Base-by-base conservation (phyloP, 2,113 vertebrate genomes). In the Chaenogobius annularis region DNA sequence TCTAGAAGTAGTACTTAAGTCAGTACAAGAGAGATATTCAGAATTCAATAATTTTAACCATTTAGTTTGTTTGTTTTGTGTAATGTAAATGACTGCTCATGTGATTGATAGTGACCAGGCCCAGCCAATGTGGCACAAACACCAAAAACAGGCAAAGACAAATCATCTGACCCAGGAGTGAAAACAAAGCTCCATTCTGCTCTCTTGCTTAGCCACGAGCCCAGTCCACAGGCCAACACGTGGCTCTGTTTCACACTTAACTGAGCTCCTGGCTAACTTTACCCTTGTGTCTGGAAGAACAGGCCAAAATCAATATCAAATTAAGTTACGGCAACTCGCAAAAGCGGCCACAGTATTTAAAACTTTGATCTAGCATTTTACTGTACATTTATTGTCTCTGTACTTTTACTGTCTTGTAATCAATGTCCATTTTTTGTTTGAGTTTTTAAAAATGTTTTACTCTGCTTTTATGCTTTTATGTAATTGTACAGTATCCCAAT, bases 161-260 rank as follows among this genome's bases (percentile, higher is more conserved):
- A 91, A 91, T 89, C 89, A 89, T 87, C 83, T 85, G 89, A 89
- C 80, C 62, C 59, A 17, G 63, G 79, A 80, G 78, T 69, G 67
- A 68, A 84, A 83, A 56, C 23, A 68, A 56, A 75, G 69, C 66
- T 72, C 79, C 83, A 83, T 10, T 63, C 83, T 72, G 80, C 71
- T 87, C 83, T 86, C 72, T 87, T 14, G 22, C 15, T 80, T 48
- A 79, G 83, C 69, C 78, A 77, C 63, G 40, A 82, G 76, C 19
- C 31, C 78, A 80, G 70, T 52, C 23, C 20, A 31, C 10, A 59
- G 14, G 72, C 35, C 71, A 35, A 64, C 61, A 48, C 37, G 44
- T 26, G 17, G 7, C 9, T 20, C 19, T 54, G 19, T 17, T 48
- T 55, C 26, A 10, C n/a, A 54, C 40, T n/a, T 65, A 31, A 74